Conservation (phyloP, 1,140 invertebrate species). For the Muscidifurax raptorellus region DNA sequence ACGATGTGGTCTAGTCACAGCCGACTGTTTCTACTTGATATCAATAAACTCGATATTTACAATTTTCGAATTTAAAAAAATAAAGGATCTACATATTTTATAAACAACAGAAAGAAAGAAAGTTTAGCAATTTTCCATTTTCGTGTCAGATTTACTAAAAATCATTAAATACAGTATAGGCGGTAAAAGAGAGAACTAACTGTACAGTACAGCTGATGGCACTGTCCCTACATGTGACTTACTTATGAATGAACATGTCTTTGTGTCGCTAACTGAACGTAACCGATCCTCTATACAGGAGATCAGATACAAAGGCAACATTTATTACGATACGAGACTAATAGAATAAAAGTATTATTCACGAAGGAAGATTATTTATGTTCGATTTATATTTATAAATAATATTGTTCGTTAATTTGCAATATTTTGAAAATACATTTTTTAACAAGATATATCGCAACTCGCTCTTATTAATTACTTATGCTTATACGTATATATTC, state of each 20-base stretch:
- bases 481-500: too few relatives aligned
- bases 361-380: neutral
- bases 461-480: too few relatives aligned
- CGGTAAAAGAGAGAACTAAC: neutral
- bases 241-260: slow-evolving; percentile 10
- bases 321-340: neutral
- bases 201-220: neutral
- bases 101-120: neutral
- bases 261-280: neutral
- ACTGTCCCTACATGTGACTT: neutral
- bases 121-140: neutral
- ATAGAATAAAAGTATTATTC: neutral
- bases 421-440: neutral
- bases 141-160: neutral
- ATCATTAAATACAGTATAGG: neutral
- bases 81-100: neutral
- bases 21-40: too few relatives aligned
- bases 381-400: neutral
- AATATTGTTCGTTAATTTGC: neutral
- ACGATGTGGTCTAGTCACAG: too few relatives aligned
- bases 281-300: neutral
- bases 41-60: too few relatives aligned
- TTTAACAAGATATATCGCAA: neutral
- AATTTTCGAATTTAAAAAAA: too few relatives aligned
- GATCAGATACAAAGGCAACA: neutral